Percentiles rank a stretch among this genome's conserved stretches.
Conservation (phyloP, 2,797 vertebrate genomes). For the Characodon lateralis region DNA sequence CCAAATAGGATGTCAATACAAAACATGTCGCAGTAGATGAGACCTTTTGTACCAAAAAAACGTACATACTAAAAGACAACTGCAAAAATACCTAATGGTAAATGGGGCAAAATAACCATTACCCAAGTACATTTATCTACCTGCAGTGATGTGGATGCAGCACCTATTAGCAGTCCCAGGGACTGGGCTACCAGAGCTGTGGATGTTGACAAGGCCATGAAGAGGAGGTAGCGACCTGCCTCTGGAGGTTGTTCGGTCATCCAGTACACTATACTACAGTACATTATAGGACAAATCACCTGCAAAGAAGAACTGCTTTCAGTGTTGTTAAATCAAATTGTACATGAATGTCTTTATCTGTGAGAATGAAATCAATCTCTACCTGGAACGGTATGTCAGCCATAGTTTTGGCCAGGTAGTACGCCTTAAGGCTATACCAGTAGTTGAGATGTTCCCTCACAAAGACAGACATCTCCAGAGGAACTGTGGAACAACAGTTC, state of each 20-base stretch:
- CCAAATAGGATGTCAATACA: too few relatives aligned
- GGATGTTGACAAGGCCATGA: constrained; percentile 91
- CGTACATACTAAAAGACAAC: not conserved
- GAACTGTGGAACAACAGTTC: constrained; percentile 81
- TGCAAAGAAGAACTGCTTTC: constrained; percentile 57
- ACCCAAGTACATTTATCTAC: constrained; percentile 60
- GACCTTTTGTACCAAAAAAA: not conserved
- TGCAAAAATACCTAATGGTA: not conserved
- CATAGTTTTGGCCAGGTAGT: constrained; percentile 97
- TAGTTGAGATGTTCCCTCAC: constrained; percentile 96
- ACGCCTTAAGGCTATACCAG: constrained; percentile 98
- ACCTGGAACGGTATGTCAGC: constrained; percentile 98
- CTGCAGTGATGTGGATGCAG: constrained; percentile 95
- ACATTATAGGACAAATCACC: constrained; percentile 93
- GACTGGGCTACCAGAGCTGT: constrained; percentile 96
- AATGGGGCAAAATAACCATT: not conserved
- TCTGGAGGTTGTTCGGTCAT: constrained; percentile 97
- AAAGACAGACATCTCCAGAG: constrained; percentile 96
- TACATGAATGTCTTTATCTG: not conserved
- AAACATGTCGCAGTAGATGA: too few relatives aligned
- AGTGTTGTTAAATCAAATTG: constrained; percentile 7
- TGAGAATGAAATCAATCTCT: constrained; percentile 33
- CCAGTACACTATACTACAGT: constrained; percentile 99
- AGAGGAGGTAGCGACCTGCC: constrained; percentile 90
- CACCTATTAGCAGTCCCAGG: constrained; percentile 94